These are phyloP conservation scores for Hydrolagus affinis DNA, from an alignment of 2,113 vertebrate genomes.

Conservation along the genomic window DNA sequence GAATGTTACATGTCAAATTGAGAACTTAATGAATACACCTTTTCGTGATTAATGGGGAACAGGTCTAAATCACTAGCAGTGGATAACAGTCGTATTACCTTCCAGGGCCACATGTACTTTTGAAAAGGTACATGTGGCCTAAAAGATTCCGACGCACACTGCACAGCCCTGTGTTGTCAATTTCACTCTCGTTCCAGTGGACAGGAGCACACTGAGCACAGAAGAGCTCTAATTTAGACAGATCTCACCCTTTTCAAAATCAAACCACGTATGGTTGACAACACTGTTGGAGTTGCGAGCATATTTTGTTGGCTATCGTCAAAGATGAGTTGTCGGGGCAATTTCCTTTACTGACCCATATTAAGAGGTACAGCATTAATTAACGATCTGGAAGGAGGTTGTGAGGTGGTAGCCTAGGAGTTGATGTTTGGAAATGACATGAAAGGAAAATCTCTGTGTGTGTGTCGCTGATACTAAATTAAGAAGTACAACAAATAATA, in stretches of 20 bases:
- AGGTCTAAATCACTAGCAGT: background rate
- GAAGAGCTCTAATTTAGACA: background rate
- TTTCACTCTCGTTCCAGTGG: background rate
- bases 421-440: too few relatives aligned
- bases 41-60: background rate
- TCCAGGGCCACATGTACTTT: background rate
- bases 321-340: background rate
- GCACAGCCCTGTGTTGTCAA: slow-evolving; percentile 5
- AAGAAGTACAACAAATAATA: too few relatives aligned
- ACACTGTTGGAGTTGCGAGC: background rate
- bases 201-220: background rate
- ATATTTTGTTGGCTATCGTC: background rate
- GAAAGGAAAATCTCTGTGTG: too few relatives aligned
- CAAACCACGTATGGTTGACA: slow-evolving; percentile 16
- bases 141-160: too few relatives aligned
- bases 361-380: background rate
- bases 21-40: background rate
- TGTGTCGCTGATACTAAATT: too few relatives aligned
- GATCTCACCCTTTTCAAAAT: background rate
- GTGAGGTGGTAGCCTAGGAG: too few relatives aligned
- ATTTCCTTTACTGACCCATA: background rate
- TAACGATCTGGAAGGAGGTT: background rate
- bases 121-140: too few relatives aligned
- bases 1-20: background rate
- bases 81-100: background rate